These are phyloP conservation scores for Goniozus legneri DNA, from an alignment of 1,140 invertebrate genomes.

Conservation along the genomic window DNA sequence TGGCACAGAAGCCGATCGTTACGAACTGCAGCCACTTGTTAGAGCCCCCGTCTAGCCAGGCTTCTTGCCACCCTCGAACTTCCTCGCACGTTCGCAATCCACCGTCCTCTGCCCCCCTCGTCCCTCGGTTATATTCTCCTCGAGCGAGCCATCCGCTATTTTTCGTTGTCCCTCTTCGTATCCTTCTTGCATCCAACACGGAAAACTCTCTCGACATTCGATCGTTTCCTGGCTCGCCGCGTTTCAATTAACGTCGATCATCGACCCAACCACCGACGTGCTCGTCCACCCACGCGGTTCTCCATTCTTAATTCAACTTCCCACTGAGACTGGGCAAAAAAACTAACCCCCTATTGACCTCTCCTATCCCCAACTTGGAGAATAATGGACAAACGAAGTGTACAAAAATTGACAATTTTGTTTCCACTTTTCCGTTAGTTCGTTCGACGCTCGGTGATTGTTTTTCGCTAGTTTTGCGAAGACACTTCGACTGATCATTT, in stretches of 20 bases:
- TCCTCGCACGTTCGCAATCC: no score
- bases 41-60: slow-evolving; percentile 29
- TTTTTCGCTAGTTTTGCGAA: no score
- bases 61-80: no score
- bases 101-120: not conserved
- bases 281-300: slow-evolving; percentile 4
- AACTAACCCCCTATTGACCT: no score
- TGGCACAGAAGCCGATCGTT: slow-evolving; percentile 31
- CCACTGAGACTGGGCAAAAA: no score
- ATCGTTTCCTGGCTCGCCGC: not conserved
- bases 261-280: slow-evolving; percentile 15
- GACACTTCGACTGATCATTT: no score
- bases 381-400: no score
- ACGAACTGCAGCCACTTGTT: slow-evolving; percentile 35
- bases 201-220: not conserved
- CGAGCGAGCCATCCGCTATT: not conserved
- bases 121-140: slow-evolving; percentile 4
- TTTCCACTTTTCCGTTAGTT: no score
- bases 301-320: not conserved
- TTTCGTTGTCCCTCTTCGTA: not conserved
- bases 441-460: no score
- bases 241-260: slow-evolving; percentile 20
- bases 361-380: no score
- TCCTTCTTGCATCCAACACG: slow-evolving; percentile 2
- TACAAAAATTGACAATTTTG: no score